Evolutionary conservation across 2,113 vertebrate species (phyloP).

Genomic region (Myxocyprinus asiaticus): DNA sequence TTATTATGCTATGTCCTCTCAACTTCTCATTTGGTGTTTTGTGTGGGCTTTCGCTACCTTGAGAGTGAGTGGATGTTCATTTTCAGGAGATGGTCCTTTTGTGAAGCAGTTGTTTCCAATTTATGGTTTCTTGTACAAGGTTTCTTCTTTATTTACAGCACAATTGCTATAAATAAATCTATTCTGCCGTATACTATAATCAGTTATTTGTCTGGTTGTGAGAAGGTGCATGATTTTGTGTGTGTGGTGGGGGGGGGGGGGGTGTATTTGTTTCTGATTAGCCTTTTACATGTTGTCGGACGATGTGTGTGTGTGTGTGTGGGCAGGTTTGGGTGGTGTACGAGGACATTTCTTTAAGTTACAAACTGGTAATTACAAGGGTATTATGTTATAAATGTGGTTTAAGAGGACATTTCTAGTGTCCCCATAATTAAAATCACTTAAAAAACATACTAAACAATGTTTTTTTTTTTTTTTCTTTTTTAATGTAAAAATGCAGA

Average conservation of each 20-base stretch:
- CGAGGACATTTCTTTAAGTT: too few species aligned
- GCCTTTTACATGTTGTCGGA: neutral
- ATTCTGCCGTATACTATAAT: neutral
- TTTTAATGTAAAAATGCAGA: too few species aligned
- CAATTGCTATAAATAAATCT: neutral
- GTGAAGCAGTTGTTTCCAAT: neutral
- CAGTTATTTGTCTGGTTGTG: neutral
- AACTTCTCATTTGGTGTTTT: conserved; percentile 1
- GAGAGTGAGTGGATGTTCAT: conserved; percentile 5
- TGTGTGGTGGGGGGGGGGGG: neutral
- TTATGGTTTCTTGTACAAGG: conserved; percentile 1
- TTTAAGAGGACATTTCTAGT: too few species aligned
- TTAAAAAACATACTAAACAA: too few species aligned
- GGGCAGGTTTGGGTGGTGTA: too few species aligned
- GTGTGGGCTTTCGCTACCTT: conserved; percentile 1
- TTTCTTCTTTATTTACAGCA: neutral
- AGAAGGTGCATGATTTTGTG: too few species aligned
- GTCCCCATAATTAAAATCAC: too few species aligned
- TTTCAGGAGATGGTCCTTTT: neutral
- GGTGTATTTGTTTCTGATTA: conserved; percentile 15
- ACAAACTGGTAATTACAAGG: too few species aligned
- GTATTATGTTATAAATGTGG: too few species aligned
- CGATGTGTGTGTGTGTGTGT: neutral
- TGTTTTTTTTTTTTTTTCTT: too few species aligned
- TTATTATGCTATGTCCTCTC: conserved; percentile 10